phyloP scores from a whole-genome alignment of 2,113 vertebrate species.

The Toxotes jaculatrix region DNA sequence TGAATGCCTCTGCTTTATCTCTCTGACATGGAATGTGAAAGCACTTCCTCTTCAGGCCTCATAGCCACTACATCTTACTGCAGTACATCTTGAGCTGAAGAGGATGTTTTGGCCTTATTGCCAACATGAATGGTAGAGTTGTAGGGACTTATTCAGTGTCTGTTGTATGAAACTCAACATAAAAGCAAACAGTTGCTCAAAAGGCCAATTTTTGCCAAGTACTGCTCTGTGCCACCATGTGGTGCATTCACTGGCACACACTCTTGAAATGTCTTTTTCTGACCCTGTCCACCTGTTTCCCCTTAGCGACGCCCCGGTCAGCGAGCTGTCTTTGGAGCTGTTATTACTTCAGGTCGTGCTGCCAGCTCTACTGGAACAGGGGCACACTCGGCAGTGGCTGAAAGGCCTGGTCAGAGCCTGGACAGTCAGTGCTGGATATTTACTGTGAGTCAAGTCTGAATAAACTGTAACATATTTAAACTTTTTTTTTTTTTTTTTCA shows the following conservation, averaged over 20 bases:
- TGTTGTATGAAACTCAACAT: not conserved
- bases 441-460: conserved; percentile 88
- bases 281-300: conserved; percentile 33
- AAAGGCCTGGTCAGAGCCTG: conserved; percentile 97
- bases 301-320: conserved; percentile 96
- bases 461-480: not conserved
- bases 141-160: not conserved
- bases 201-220: not conserved
- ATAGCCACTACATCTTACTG: not conserved
- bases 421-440: conserved; percentile 96
- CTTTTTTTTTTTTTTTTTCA: not conserved
- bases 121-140: not conserved
- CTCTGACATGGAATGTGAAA: not conserved
- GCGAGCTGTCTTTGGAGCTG: conserved; percentile 96
- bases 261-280: conserved; percentile 1
- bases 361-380: conserved; percentile 97
- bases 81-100: not conserved
- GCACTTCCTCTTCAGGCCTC: not conserved
- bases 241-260: not conserved
- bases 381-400: conserved; percentile 98
- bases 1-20: conserved; percentile 5
- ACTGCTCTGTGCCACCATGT: not conserved
- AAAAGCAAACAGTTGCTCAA: not conserved
- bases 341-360: conserved; percentile 98
- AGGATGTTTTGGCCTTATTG: not conserved